Evolutionary conservation across 2,797 vertebrate genomes (phyloP).

Genomic region (Catamblyrhynchus diadema): DNA sequence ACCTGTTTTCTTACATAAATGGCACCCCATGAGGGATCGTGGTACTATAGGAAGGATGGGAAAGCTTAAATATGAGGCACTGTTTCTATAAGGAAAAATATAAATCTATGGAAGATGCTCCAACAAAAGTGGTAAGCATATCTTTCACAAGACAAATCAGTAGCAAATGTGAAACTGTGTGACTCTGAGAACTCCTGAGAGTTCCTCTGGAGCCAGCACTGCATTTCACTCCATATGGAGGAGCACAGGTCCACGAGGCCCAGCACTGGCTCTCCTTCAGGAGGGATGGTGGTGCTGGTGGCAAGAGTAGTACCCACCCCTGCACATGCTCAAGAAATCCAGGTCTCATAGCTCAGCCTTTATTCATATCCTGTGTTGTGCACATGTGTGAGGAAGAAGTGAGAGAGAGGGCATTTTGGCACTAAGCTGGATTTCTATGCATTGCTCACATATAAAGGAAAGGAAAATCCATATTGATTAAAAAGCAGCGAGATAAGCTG

Average conservation of each 20-base stretch:
- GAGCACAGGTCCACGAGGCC: not conserved
- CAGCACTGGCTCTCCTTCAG: fast-evolving
- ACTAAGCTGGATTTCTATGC: not conserved
- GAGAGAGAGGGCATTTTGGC: not conserved
- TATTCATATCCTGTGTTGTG: not conserved
- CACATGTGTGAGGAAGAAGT: fast-evolving
- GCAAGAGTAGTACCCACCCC: not conserved
- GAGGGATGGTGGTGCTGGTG: not conserved
- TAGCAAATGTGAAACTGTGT: not conserved
- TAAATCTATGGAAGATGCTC: not conserved
- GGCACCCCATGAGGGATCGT: not conserved
- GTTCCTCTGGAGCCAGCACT: not conserved
- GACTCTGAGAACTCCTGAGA: not conserved
- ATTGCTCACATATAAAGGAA: not conserved
- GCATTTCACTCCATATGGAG: fast-evolving
- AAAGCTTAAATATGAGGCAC: not conserved
- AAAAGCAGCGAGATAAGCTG: not conserved
- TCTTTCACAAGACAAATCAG: not conserved
- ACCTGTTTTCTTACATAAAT: slow-evolving; percentile 3
- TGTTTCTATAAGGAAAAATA: not conserved
- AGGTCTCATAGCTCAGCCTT: not conserved
- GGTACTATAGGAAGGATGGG: not conserved
- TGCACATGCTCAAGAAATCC: not conserved
- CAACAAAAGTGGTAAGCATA: not conserved
- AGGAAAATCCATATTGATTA: not conserved